Conservation (phyloP, 2,888 invertebrate species). For the Physocephala rufipes region DNA sequence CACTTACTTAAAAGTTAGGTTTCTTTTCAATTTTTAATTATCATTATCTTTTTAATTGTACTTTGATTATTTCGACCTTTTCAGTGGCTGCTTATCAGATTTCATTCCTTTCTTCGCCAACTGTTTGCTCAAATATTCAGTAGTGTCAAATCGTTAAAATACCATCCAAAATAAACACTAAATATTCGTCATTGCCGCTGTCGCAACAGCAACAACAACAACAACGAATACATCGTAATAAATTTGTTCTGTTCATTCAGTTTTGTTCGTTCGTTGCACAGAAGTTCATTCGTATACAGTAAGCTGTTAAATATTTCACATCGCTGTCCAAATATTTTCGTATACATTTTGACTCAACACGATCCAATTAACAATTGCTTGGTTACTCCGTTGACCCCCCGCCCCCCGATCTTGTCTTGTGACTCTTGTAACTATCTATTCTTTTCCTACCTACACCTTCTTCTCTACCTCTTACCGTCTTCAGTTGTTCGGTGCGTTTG, state of each 20-base stretch:
- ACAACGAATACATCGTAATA: not conserved
- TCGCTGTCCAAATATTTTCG: slow-evolving; percentile 20
- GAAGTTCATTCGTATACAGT: slow-evolving; percentile 14
- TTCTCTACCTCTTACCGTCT: not conserved
- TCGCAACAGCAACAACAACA: not conserved
- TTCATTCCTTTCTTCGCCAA: too few species aligned
- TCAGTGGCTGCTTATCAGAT: too few species aligned
- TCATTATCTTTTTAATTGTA: too few species aligned
- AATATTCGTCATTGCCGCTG: not conserved
- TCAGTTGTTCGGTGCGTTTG: not conserved
- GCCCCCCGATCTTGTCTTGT: too few species aligned
- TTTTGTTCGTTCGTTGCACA: too few species aligned
- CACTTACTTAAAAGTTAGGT: too few species aligned
- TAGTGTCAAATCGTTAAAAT: not conserved
- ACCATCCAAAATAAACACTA: too few species aligned
- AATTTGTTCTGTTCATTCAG: slow-evolving; percentile 9
- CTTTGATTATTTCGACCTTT: too few species aligned
- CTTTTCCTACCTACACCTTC: not conserved
- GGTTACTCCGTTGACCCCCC: not conserved
- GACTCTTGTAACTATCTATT: too few species aligned
- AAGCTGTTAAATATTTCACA: slow-evolving; percentile 1
- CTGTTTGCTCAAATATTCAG: too few species aligned
- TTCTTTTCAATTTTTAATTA: too few species aligned
- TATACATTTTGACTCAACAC: slow-evolving; percentile 14
- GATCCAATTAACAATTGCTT: slow-evolving; percentile 25